Base-by-base conservation (phyloP, 2,113 vertebrate genomes). In the Axis porcinus region DNA sequence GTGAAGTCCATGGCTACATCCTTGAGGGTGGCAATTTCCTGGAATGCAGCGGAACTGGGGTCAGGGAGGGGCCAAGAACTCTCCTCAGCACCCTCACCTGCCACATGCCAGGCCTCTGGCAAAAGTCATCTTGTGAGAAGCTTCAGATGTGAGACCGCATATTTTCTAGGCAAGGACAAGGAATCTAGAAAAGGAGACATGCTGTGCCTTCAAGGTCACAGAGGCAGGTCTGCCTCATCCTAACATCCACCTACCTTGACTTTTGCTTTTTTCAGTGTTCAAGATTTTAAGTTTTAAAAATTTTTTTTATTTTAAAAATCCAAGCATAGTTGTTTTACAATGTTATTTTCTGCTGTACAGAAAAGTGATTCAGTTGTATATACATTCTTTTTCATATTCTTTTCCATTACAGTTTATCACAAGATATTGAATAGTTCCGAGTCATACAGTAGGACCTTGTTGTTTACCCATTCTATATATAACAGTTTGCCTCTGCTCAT, bases 1-100 rank as follows among this genome's bases (percentile, higher is more conserved):
- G 92, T 95, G 58, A 98, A 95, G 81, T 98, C 97, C 97, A 98
- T 94, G 93, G 76, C 50, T 21, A 88, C 12, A 10, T 88, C 58
- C 30, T 85, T 28, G 16, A 94, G 93, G 36, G 50, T 70, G 4
- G 19, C 76, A 62, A 85, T 58, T 17, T 93, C 50, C 97, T 97
- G 54, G 60, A 97, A 98, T 3, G 40, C 40, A 88, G 4, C 1
- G 3, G 10, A 23, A 23, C 47, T 55, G 16, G 43, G 33, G 30
- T 23, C 27, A 92, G 25, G n/a, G 11, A 64, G 5, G n/a, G 58
- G 47, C n/a, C 10, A 2, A 17, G 0, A 4, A 40, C 60, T 86
- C 58, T 40, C 60, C 33, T 74, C 78, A 14, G 11, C 2, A 3
- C 17, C 50, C 43, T 11, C 0, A 10, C 7, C 54, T 2, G 23